Evolutionary conservation across 2,113 vertebrate species (phyloP).

Genomic region (Apus apus): DNA sequence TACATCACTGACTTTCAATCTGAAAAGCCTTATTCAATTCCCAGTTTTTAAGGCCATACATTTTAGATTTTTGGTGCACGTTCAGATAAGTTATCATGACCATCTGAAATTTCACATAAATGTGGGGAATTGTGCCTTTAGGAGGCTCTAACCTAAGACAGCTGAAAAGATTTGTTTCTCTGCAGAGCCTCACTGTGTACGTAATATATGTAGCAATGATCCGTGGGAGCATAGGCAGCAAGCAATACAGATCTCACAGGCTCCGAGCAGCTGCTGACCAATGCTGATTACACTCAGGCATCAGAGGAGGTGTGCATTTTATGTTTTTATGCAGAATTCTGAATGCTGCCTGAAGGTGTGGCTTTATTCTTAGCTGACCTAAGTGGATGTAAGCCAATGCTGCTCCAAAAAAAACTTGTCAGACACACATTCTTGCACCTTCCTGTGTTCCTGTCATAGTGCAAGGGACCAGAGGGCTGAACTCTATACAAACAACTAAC

Average conservation of each 20-base stretch:
- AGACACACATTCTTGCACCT: background rate
- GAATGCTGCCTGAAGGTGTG: background rate
- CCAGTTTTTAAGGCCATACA: background rate
- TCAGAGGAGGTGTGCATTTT: background rate
- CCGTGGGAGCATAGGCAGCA: background rate
- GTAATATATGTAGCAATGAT: background rate
- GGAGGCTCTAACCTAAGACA: background rate
- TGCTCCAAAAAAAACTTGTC: background rate
- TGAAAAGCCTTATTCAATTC: background rate
- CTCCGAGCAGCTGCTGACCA: conserved; percentile 16
- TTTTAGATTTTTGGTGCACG: background rate
- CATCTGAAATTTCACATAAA: background rate
- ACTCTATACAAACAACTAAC: rapidly evolving
- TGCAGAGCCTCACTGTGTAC: background rate
- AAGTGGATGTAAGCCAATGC: background rate
- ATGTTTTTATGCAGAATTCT: background rate
- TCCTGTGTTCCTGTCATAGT: background rate
- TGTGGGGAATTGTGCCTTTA: background rate
- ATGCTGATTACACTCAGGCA: background rate
- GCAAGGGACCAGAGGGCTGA: background rate
- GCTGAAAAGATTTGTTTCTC: background rate
- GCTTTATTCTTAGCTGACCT: background rate
- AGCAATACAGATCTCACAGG: background rate
- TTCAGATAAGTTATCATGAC: background rate
- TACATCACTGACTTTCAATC: background rate